Evolutionary conservation across 1,140 invertebrate genomes (phyloP).

Genomic region (Drosophila mojavensis): DNA sequence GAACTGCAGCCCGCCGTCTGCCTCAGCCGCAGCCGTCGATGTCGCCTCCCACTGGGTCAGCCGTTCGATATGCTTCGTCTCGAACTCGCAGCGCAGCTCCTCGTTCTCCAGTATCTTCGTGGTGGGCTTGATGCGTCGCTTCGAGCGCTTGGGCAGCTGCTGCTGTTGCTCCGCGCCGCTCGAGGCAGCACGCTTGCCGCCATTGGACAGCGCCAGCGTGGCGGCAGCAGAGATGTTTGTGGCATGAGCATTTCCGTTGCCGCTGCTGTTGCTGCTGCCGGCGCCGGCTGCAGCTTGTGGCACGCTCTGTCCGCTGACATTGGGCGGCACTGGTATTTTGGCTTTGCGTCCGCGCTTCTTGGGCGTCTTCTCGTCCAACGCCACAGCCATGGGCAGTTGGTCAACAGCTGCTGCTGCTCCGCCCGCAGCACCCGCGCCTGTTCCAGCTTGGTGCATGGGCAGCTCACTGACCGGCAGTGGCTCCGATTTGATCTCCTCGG

Average conservation of each 20-base stretch:
- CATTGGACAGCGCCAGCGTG: slow-evolving; percentile 43
- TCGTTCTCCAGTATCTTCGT: slow-evolving; percentile 86
- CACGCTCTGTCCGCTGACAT: neutral
- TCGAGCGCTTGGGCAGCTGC: slow-evolving; percentile 79
- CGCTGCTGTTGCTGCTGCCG: slow-evolving; percentile 11
- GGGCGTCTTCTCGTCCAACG: slow-evolving; percentile 75
- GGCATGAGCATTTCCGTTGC: neutral
- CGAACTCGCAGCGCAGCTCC: slow-evolving; percentile 85
- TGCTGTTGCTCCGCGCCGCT: slow-evolving; percentile 38
- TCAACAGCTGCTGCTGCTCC: neutral
- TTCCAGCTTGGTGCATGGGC: neutral
- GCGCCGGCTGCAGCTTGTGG: neutral
- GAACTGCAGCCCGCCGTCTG: slow-evolving; percentile 14
- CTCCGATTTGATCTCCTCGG: slow-evolving; percentile 59
- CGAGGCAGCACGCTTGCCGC: slow-evolving; percentile 44
- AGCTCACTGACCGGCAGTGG: slow-evolving; percentile 7
- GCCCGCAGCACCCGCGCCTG: neutral
- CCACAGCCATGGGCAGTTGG: neutral
- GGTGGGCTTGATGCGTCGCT: slow-evolving; percentile 86
- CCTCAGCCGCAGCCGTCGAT: slow-evolving; percentile 39
- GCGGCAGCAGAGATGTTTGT: neutral
- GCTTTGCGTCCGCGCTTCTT: slow-evolving; percentile 82
- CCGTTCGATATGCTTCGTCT: slow-evolving; percentile 86
- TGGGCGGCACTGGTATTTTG: slow-evolving; percentile 45
- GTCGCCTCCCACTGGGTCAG: slow-evolving; percentile 71